Percentiles rank a stretch among this genome's conserved stretches.
phyloP scores from a whole-genome alignment of 2,113 vertebrate genomes.

The Callipepla squamata region DNA sequence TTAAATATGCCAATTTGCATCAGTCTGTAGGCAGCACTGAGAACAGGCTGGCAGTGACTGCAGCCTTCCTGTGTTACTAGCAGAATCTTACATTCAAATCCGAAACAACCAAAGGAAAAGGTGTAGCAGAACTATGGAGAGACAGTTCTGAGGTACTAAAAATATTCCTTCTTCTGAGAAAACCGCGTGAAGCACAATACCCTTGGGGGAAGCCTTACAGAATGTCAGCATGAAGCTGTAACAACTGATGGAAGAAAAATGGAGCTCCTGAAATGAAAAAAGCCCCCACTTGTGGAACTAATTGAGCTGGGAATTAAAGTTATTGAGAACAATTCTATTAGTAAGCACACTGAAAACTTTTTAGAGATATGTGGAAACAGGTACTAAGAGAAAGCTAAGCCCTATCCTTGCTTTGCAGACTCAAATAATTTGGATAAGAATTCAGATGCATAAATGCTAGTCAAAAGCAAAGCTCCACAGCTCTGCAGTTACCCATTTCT shows the following conservation, averaged over 20 bases:
- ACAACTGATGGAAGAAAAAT: background rate
- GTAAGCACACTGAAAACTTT: background rate
- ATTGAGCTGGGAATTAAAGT: background rate
- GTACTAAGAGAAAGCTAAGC: background rate
- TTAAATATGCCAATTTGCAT: constrained; percentile 46
- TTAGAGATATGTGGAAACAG: background rate
- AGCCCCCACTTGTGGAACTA: background rate
- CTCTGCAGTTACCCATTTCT: background rate
- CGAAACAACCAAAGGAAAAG: constrained; percentile 14
- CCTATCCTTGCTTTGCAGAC: background rate
- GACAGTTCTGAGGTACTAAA: background rate
- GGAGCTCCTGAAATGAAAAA: background rate
- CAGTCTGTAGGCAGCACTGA: constrained; percentile 40
- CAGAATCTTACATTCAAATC: constrained; percentile 23
- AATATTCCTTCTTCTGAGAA: background rate
- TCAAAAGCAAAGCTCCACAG: background rate
- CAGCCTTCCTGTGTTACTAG: constrained; percentile 8
- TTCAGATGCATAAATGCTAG: background rate
- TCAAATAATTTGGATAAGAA: background rate
- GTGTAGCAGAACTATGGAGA: background rate
- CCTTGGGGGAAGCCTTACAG: background rate
- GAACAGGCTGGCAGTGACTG: constrained; percentile 36
- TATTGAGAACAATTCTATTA: background rate
- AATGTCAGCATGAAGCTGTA: background rate
- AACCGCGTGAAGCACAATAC: background rate